Conservation (phyloP, 2,888 invertebrate species). For the Parnassius smintheus region DNA sequence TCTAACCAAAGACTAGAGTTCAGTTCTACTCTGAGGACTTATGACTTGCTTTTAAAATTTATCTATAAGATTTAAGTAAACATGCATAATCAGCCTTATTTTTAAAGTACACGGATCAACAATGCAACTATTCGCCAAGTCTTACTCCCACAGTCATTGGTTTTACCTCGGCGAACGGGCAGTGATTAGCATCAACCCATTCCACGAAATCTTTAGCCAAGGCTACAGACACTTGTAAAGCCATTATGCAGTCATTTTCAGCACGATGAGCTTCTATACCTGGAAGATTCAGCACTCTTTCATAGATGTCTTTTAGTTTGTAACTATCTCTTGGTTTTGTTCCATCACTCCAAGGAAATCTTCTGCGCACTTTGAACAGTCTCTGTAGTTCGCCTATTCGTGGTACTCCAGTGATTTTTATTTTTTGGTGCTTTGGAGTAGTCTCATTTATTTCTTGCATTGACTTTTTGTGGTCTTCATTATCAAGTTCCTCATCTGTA, state of each 20-base stretch:
- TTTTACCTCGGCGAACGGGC: conserved; percentile 49
- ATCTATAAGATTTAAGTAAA: too few relatives aligned
- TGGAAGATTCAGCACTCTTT: conserved; percentile 69
- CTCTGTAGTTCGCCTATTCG: conserved; percentile 27
- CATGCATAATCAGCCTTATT: too few relatives aligned
- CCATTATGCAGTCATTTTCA: conserved; percentile 84
- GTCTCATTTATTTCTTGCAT: conserved; percentile 53
- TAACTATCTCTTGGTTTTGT: conserved; percentile 57
- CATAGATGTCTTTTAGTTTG: conserved; percentile 79
- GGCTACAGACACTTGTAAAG: conserved; percentile 80
- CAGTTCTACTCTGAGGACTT: too few relatives aligned
- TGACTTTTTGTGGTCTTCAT: conserved; percentile 31
- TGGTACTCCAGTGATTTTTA: conserved; percentile 30
- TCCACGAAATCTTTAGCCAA: conserved; percentile 79
- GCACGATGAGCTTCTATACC: conserved; percentile 81
- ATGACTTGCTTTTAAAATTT: too few relatives aligned
- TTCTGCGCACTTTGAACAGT: conserved; percentile 39
- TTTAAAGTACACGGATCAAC: too few relatives aligned
- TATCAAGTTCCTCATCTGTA: conserved; percentile 23
- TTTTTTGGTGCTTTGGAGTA: conserved; percentile 39
- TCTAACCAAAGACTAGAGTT: too few relatives aligned
- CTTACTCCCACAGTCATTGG: conserved; percentile 59
- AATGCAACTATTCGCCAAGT: conserved; percentile 34
- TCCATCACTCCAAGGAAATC: conserved; percentile 46
- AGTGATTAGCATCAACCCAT: conserved; percentile 68